Conservation (phyloP, 2,797 vertebrate species). For the Bovichtus diacanthus region DNA sequence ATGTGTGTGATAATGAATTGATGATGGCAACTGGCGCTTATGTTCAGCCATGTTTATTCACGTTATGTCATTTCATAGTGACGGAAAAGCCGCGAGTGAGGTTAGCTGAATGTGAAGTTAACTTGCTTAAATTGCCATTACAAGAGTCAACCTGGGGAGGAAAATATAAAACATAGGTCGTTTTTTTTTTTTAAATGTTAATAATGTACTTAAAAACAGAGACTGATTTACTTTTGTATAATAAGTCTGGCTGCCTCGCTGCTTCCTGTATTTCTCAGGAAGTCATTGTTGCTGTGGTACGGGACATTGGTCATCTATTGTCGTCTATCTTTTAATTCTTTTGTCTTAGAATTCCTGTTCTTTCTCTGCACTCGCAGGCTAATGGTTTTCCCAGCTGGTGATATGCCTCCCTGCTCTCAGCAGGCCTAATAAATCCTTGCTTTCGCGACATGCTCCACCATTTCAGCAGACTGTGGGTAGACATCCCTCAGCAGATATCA, state of each 20-base stretch:
- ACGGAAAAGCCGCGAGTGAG: too few species aligned
- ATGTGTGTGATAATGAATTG: conserved; percentile 27
- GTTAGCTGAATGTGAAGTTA: too few species aligned
- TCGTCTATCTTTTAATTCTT: background rate
- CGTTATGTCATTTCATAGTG: too few species aligned
- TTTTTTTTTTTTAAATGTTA: background rate
- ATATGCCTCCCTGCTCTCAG: conserved; percentile 34
- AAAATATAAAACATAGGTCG: too few species aligned
- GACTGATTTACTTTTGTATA: too few species aligned
- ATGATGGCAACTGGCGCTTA: background rate
- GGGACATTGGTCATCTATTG: background rate
- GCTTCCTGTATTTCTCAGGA: background rate
- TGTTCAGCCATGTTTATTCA: too few species aligned
- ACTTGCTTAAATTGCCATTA: too few species aligned
- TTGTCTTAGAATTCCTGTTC: background rate
- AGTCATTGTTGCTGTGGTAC: background rate
- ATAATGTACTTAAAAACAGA: too few species aligned
- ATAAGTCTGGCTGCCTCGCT: background rate
- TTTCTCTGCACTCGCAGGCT: conserved; percentile 18
- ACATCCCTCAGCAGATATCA: conserved; percentile 59
- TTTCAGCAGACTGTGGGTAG: conserved; percentile 48
- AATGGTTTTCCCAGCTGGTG: conserved; percentile 38
- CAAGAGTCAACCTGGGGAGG: too few species aligned
- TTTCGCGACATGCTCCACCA: conserved; percentile 35
- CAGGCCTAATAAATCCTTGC: conserved; percentile 44